phyloP scores from a whole-genome alignment of 2,113 vertebrate species.

The Chloroceryle aenea region DNA sequence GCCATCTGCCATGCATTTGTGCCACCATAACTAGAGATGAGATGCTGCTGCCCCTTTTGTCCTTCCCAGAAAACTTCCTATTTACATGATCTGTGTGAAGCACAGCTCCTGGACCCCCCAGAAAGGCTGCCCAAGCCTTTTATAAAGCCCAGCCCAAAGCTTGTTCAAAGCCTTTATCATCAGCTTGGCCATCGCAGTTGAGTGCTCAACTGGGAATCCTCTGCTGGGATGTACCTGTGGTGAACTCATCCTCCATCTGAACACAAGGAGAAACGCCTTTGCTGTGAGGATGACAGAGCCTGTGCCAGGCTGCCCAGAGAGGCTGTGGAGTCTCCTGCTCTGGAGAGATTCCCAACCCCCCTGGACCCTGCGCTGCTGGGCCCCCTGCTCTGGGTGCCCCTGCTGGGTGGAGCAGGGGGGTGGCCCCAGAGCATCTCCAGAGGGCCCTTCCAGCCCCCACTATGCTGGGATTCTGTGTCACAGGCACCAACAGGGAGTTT shows the following conservation, averaged over 20 bases:
- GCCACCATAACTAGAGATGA: constrained; percentile 15
- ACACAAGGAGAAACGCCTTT: background rate
- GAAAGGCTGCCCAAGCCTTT: background rate
- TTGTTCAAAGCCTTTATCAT: fast-evolving
- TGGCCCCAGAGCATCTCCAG: background rate
- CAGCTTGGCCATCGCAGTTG: fast-evolving
- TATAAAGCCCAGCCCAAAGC: background rate
- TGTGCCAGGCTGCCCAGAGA: background rate
- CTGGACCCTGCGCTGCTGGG: no score
- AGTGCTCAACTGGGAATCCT: fast-evolving
- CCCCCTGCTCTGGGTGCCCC: background rate
- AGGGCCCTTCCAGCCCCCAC: background rate
- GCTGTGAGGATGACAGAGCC: background rate
- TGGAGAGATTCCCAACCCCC: no score
- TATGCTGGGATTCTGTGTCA: background rate
- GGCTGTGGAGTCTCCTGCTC: background rate
- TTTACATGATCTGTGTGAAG: background rate
- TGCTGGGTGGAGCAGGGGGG: background rate
- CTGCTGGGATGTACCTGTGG: fast-evolving
- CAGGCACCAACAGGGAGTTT: fast-evolving
- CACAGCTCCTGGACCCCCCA: background rate
- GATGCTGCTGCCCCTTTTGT: background rate
- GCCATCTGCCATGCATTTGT: constrained; percentile 29
- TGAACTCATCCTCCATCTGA: background rate
- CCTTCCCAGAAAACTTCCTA: background rate